Conservation (phyloP, 2,797 vertebrate species). For the Cirrhinus mrigala region DNA sequence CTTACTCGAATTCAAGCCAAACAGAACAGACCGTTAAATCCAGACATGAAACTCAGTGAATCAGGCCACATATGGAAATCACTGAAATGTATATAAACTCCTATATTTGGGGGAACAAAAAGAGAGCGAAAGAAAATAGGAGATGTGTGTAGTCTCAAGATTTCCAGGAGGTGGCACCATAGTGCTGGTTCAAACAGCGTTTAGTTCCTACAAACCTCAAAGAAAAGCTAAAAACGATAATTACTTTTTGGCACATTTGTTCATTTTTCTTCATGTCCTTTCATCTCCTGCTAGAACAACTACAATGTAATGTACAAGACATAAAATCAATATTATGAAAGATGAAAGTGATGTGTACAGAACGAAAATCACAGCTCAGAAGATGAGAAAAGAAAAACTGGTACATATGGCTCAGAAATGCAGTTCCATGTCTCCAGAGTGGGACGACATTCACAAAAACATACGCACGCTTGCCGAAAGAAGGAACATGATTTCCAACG, state of each 20-base stretch:
- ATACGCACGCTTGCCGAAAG: neutral
- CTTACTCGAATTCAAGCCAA: slow-evolving; percentile 75
- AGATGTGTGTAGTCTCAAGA: slow-evolving; percentile 82
- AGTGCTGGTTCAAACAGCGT: slow-evolving; percentile 82
- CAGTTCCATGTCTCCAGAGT: slow-evolving; percentile 19
- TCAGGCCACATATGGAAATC: slow-evolving; percentile 64
- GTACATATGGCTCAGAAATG: slow-evolving; percentile 47
- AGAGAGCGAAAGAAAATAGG: slow-evolving; percentile 36
- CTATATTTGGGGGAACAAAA: slow-evolving; percentile 59
- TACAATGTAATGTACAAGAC: slow-evolving; percentile 71
- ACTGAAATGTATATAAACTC: slow-evolving; percentile 71
- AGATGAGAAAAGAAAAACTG: slow-evolving; percentile 57
- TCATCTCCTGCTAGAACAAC: slow-evolving; percentile 67
- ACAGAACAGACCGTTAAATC: slow-evolving; percentile 67
- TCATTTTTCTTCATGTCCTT: slow-evolving; percentile 70
- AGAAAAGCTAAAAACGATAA: slow-evolving; percentile 71
- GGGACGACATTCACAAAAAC: slow-evolving; percentile 1
- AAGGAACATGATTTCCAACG: neutral
- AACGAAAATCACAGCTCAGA: slow-evolving; percentile 60
- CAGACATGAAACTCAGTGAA: slow-evolving; percentile 72
- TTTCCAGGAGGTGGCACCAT: slow-evolving; percentile 87
- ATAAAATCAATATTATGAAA: slow-evolving; percentile 78
- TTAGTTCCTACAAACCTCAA: slow-evolving; percentile 79
- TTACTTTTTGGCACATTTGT: slow-evolving; percentile 83
- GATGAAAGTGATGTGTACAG: slow-evolving; percentile 62